These are phyloP conservation scores for Tympanoctomys barrerae DNA, from an alignment of 2,797 vertebrate species.

Conservation along the genomic window DNA sequence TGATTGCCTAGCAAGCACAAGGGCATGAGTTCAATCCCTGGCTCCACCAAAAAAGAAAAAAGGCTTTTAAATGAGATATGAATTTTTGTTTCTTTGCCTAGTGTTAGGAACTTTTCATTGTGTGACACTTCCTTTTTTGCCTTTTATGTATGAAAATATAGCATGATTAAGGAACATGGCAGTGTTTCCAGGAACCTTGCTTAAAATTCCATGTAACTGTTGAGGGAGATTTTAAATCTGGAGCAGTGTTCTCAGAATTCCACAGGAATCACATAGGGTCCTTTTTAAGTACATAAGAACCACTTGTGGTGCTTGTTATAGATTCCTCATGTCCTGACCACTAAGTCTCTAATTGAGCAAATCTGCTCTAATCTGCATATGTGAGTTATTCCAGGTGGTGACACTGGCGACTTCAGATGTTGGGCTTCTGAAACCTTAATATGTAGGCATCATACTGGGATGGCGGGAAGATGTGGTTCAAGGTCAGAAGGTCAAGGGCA, in stretches of 20 bases:
- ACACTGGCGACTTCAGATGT: background rate
- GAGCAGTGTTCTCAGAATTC: background rate
- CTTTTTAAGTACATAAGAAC: background rate
- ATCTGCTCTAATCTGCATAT: background rate
- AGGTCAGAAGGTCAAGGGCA: background rate
- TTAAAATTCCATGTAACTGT: background rate
- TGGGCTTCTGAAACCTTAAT: background rate
- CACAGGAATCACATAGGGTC: fast-evolving
- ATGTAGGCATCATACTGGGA: fast-evolving
- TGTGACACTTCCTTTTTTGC: background rate
- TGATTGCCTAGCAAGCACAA: too few species aligned
- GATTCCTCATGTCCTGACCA: fast-evolving
- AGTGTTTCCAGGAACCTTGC: background rate
- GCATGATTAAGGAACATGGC: background rate
- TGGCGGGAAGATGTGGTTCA: background rate
- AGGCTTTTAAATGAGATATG: background rate
- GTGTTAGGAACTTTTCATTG: background rate
- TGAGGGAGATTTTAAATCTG: background rate
- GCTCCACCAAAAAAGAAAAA: too few species aligned
- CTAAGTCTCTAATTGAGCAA: background rate
- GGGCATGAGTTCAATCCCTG: too few species aligned
- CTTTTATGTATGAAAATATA: background rate
- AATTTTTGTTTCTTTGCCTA: background rate
- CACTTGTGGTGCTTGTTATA: background rate
- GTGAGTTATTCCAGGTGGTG: background rate